Conservation (phyloP, 2,113 vertebrate species). For the Origma solitaria region DNA sequence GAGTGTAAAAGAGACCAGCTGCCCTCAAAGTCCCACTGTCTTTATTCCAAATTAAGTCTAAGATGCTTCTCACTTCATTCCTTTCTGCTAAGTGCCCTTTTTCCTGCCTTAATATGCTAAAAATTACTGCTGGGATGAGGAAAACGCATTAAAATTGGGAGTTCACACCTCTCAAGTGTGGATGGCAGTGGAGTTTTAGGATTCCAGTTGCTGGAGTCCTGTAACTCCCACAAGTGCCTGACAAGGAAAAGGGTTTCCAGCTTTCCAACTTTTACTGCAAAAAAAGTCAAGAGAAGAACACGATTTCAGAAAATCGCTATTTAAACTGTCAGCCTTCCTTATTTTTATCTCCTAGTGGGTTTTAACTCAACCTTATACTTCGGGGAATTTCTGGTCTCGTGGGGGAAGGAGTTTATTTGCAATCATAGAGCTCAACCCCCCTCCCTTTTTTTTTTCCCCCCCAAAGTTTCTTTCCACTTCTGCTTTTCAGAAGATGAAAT, state of each 20-base stretch:
- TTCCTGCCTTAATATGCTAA: conserved; percentile 13
- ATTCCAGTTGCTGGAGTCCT: not conserved
- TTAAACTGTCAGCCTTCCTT: not conserved
- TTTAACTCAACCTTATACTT: not conserved
- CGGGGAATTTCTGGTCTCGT: not conserved
- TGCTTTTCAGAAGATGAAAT: not conserved
- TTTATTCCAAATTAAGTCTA: not conserved
- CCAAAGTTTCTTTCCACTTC: not conserved
- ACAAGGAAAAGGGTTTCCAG: not conserved
- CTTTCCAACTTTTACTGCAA: not conserved
- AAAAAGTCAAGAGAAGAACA: not conserved
- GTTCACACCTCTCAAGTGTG: not conserved
- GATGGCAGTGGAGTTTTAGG: not conserved
- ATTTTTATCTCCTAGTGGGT: not conserved
- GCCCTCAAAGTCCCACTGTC: not conserved
- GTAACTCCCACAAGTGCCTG: not conserved
- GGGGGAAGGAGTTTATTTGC: not conserved
- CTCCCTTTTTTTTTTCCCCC: accelerated
- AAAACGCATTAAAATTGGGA: not conserved
- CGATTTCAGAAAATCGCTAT: not conserved
- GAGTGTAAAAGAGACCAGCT: not conserved
- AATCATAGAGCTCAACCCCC: not conserved
- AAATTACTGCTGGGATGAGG: not conserved
- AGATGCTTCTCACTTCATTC: not conserved
- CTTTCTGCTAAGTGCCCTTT: not conserved